Base-by-base conservation (phyloP, 2,797 vertebrate genomes). In the Zenarchopterus dispar region DNA sequence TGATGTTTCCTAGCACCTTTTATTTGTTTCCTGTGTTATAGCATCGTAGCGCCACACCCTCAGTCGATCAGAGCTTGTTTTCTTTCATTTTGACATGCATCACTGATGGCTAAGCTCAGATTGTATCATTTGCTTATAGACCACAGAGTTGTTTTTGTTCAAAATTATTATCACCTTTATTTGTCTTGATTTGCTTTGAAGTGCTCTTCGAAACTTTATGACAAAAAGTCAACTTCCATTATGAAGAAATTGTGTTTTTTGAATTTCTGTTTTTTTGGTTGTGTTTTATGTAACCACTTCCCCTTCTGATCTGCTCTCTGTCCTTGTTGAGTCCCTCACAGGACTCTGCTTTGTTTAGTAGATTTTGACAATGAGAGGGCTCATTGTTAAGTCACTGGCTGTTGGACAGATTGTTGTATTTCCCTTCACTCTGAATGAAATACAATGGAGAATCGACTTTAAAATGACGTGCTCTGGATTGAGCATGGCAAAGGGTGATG, bases 401-500 rank as follows among this genome's bases (percentile, higher is more conserved):
- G 67, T 74, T 54, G 70, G 47, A 77, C 47, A 62, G 52, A 65
- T 54, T 75, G 73, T 87, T 86, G 82, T 84, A 82, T 90, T 89
- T 89, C 78, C 66, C 82, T 86, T 74, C 46, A 6, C 56, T 77
- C 26, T n/a, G 71, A 79, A 55, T 49, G 80, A 82, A 77, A 88
- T 79, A 81, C 85, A 88, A 85, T 53, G 47, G 57, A 84, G 39
- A 75, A 56, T 73, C 13, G 47, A 62, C 61, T 82, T 83, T 69
- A 62, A 68, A 7, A 62, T 55, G 69, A 80, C 63, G 49, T 26
- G 13, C 72, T 73, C 50, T 42, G 71, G 57, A 42, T 67, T 19
- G 62, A 75, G n/a, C 0, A 47, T 49, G 23, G 33, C 16, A 45
- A 62, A 62, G 41, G 72, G 43, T 60, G 52, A 75, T 62, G 33